phyloP scores from a whole-genome alignment of 1,140 invertebrate genomes.

The Tetramorium simillimum region DNA sequence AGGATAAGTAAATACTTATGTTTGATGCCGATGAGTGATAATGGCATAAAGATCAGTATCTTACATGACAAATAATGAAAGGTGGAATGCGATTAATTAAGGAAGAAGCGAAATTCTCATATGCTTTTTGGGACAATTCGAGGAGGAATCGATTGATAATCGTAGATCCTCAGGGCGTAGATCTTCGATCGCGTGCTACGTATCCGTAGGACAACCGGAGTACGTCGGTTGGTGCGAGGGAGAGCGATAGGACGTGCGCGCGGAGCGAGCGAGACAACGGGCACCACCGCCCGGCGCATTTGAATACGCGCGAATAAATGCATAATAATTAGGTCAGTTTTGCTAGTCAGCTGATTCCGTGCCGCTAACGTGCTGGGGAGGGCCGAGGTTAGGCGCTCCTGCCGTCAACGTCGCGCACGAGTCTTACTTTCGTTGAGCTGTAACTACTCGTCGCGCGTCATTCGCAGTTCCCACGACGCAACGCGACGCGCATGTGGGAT shows the following conservation, averaged over 20 bases:
- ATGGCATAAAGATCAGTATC: neutral
- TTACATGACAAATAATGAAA: neutral
- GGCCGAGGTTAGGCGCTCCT: slow-evolving; percentile 73
- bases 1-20: neutral
- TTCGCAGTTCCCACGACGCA: slow-evolving; percentile 48
- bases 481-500: slow-evolving; percentile 59
- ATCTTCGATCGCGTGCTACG: slow-evolving; percentile 56
- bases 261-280: slow-evolving; percentile 76
- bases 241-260: slow-evolving; percentile 61
- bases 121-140: neutral
- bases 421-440: slow-evolving; percentile 52
- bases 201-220: slow-evolving; percentile 42
- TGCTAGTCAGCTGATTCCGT: slow-evolving; percentile 85
- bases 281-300: slow-evolving; percentile 81
- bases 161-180: slow-evolving; percentile 3
- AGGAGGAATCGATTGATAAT: neutral
- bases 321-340: slow-evolving; percentile 86
- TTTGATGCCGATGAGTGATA: neutral
- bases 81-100: neutral
- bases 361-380: slow-evolving; percentile 72
- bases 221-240: slow-evolving; percentile 50
- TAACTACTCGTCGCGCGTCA: slow-evolving; percentile 32
- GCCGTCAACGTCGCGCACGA: slow-evolving; percentile 52
- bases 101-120: neutral
- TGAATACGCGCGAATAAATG: slow-evolving; percentile 86